Evolutionary conservation across 1,140 invertebrate genomes (phyloP), one percentile per base, ranked within the genome.

Genomic region (Wasmannia auropunctata): DNA sequence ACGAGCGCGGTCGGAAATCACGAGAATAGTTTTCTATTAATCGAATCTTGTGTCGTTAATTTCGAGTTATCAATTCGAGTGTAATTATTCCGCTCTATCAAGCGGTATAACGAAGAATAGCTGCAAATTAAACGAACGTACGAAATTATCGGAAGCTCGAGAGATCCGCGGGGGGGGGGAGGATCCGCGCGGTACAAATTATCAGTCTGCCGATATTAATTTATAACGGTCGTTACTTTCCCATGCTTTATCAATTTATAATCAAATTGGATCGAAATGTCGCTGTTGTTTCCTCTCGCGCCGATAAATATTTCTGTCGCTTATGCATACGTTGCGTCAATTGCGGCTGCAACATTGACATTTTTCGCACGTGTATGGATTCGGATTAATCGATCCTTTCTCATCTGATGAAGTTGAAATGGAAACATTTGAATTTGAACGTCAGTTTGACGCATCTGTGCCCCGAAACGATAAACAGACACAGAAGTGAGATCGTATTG

Each of bases 171-270:
- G n/a, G n/a, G n/a, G n/a, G n/a, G n/a, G n/a, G n/a, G n/a, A n/a
- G n/a, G n/a, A n/a, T n/a, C n/a, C 25, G 37, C 6, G 25, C 43
- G 51, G 7, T 37, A 22, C 51, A 60, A 83, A 83, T 74, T 72
- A 72, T 79, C 37, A 43, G 43, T 2, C 37, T 74, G 54, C 25
- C 79, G 25, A 81, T 81, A 83, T 74, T 72, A 72, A 74, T 83
- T 83, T 46, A 60, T 60, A 83, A 74, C 51, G 8, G 25, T 72
- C 54, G 25, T 72, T 83, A 60, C 67, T 72, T 58, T 46, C 16
- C 19, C 46, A 8, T 34, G 37, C 37, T 28, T 74, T 56, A 60
- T 83, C 34, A 72, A 19, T 58, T 70, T 56, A 43, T 22, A 72
- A 72, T 70, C 25, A 81, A 81, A 43, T 81, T 74, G 22, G 2